These are phyloP conservation scores for Crioceris asparagi DNA, from an alignment of 2,888 invertebrate species.

Conservation along the genomic window DNA sequence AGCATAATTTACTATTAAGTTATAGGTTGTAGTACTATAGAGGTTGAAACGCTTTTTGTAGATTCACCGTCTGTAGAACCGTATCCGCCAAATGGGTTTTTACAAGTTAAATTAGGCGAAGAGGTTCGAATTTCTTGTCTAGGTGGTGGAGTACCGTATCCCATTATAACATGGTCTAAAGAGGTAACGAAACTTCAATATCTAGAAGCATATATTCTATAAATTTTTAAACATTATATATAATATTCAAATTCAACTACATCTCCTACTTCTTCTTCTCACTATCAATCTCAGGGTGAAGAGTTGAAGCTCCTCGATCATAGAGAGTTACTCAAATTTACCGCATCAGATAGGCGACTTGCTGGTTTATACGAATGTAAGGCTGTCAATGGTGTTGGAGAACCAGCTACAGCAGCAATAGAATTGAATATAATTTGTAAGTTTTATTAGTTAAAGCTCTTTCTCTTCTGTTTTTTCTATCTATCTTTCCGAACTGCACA, in stretches of 20 bases:
- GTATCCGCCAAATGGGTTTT: constrained; percentile 54
- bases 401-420: constrained; percentile 55
- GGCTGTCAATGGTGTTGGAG: constrained; percentile 65
- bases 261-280: neutral
- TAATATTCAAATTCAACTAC: neutral
- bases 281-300: constrained; percentile 49
- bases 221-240: neutral
- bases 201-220: neutral
- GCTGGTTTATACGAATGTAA: constrained; percentile 65
- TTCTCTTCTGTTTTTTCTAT: too few species aligned
- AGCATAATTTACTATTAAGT: too few species aligned
- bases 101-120: constrained; percentile 64
- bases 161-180: constrained; percentile 59
- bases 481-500: too few species aligned
- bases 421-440: constrained; percentile 62
- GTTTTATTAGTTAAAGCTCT: too few species aligned
- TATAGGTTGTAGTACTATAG: too few species aligned
- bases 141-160: constrained; percentile 59
- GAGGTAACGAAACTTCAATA: constrained; percentile 34
- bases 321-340: constrained; percentile 50
- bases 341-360: constrained; percentile 52
- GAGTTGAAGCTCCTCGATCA: constrained; percentile 50
- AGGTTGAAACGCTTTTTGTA: too few species aligned
- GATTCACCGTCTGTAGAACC: constrained; percentile 60
- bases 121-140: constrained; percentile 66